Evolutionary conservation across 2,888 invertebrate genomes (phyloP).

Genomic region (Drosophila quinaria): DNA sequence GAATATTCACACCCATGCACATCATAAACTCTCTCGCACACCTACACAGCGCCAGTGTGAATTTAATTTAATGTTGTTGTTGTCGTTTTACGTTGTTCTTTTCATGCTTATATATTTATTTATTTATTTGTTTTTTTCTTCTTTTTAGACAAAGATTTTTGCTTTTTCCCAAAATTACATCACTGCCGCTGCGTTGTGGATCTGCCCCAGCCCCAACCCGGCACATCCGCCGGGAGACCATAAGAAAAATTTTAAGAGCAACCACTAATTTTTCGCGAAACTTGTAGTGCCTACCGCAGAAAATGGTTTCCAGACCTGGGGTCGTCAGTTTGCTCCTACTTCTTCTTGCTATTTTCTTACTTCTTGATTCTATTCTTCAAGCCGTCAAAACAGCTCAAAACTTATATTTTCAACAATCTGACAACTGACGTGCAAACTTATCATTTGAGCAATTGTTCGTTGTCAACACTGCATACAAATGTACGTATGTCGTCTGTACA

Average conservation of each 20-base stretch:
- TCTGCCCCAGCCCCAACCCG: constrained; percentile 30
- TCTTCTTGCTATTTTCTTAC: constrained; percentile 9
- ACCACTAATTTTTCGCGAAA: constrained; percentile 41
- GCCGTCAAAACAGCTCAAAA: constrained; percentile 22
- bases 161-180: constrained; percentile 65
- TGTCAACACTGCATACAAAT: constrained; percentile 55
- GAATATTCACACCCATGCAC: constrained; percentile 50
- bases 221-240: constrained; percentile 35
- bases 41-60: constrained; percentile 38
- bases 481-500: constrained; percentile 13
- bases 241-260: constrained; percentile 32
- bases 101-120: constrained; percentile 54
- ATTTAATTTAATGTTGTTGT: constrained; percentile 67
- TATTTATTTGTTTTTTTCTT: constrained; percentile 39
- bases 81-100: constrained; percentile 69
- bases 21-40: constrained; percentile 47
- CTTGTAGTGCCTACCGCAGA: constrained; percentile 22
- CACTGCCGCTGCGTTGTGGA: constrained; percentile 50
- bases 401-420: constrained; percentile 39
- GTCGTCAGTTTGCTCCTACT: constrained; percentile 11
- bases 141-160: constrained; percentile 61
- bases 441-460: constrained; percentile 45
- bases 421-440: constrained; percentile 53
- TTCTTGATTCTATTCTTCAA: constrained; percentile 12
- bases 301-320: constrained; percentile 6